These are phyloP conservation scores for Hippoglossus stenolepis DNA, from an alignment of 2,113 vertebrate species.

Conservation along the genomic window DNA sequence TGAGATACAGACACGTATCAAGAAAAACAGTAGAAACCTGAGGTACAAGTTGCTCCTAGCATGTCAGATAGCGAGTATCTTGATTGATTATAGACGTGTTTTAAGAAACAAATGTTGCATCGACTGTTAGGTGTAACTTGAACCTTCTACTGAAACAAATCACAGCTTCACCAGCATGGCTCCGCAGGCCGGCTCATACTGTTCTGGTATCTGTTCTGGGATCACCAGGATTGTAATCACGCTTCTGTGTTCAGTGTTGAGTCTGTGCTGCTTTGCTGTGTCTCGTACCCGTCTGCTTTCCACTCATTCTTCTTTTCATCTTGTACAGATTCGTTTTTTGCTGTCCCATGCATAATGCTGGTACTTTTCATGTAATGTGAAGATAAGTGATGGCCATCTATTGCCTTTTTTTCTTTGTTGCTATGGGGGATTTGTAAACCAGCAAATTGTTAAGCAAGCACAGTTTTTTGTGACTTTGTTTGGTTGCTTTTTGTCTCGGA, in stretches of 20 bases:
- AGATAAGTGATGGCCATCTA: conserved; percentile 73
- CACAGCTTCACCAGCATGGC: conserved; percentile 75
- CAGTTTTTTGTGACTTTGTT: conserved; percentile 64
- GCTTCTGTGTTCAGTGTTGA: conserved; percentile 67
- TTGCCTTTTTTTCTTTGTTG: conserved; percentile 34
- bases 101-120: conserved; percentile 48
- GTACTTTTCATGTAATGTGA: conserved; percentile 72
- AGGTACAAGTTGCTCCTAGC: conserved; percentile 31
- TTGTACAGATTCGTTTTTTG: conserved; percentile 51
- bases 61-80: conserved; percentile 26
- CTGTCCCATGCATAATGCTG: conserved; percentile 61
- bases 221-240: conserved; percentile 71
- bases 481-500: conserved; percentile 46
- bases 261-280: conserved; percentile 79
- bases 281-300: conserved; percentile 60
- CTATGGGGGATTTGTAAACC: conserved; percentile 50
- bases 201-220: conserved; percentile 65
- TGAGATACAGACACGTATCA: conserved; percentile 35
- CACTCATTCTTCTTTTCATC: conserved; percentile 67
- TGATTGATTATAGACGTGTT: conserved; percentile 45
- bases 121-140: conserved; percentile 48
- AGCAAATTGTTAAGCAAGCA: conserved; percentile 55
- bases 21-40: conserved; percentile 17
- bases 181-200: conserved; percentile 47
- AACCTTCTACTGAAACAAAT: conserved; percentile 56